These are phyloP conservation scores for Theretra japonica DNA, from an alignment of 2,888 invertebrate genomes.

Conservation along the genomic window DNA sequence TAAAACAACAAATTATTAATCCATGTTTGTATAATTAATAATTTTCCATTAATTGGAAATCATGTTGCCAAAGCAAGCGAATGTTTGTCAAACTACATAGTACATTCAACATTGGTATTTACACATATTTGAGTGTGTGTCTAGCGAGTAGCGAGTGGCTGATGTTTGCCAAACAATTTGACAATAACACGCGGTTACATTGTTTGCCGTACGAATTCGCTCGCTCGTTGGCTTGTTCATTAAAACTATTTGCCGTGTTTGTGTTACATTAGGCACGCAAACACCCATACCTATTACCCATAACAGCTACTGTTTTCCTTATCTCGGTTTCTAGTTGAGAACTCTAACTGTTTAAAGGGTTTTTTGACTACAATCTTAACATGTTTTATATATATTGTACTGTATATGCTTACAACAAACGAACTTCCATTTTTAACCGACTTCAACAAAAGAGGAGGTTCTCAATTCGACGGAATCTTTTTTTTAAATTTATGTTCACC, in stretches of 20 bases:
- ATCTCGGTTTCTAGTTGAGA: not conserved
- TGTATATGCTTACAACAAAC: too few species aligned
- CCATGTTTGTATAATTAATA: too few species aligned
- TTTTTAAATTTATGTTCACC: too few species aligned
- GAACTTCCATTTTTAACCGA: too few species aligned
- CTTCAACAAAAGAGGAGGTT: too few species aligned
- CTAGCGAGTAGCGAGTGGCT: not conserved
- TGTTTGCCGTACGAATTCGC: constrained; percentile 27
- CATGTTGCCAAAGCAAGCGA: not conserved
- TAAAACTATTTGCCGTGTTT: not conserved
- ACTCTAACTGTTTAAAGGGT: not conserved
- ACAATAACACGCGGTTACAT: constrained; percentile 5
- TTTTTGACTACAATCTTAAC: not conserved
- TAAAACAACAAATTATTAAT: too few species aligned
- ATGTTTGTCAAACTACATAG: not conserved
- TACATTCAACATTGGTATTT: too few species aligned
- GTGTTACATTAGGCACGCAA: not conserved
- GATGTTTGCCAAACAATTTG: not conserved
- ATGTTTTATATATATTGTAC: too few species aligned
- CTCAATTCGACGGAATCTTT: too few species aligned
- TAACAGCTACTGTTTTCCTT: not conserved
- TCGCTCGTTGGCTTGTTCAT: not conserved
- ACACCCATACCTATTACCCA: not conserved
- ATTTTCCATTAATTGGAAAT: too few species aligned
- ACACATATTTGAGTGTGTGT: not conserved